Conservation (phyloP, 2,888 invertebrate genomes). For the Steinernema scapterisci region DNA sequence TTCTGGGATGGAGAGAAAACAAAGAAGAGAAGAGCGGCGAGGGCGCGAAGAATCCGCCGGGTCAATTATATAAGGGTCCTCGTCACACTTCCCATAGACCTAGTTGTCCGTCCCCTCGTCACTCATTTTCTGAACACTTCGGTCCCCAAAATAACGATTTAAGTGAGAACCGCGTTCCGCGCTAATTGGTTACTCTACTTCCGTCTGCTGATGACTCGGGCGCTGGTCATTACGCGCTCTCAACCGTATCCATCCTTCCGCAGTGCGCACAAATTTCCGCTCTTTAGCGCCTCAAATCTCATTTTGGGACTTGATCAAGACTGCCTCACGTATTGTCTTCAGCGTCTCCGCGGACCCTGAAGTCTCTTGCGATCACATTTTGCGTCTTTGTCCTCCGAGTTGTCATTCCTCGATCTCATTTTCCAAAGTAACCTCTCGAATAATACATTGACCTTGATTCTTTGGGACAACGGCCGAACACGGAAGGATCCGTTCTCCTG, state of each 20-base stretch:
- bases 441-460: slow-evolving; percentile 1
- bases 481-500: too few species aligned
- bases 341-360: neutral
- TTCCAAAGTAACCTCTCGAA: neutral
- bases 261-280: neutral
- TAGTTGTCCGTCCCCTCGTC: neutral
- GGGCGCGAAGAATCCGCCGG: neutral
- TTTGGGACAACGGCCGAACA: too few species aligned
- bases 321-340: slow-evolving; percentile 24
- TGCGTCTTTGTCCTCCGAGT: neutral
- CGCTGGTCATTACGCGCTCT: neutral
- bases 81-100: neutral
- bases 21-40: neutral
- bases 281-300: neutral
- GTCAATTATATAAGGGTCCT: slow-evolving; percentile 16
- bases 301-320: slow-evolving; percentile 8
- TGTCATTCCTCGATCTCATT: neutral
- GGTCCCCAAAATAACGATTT: slow-evolving; percentile 22
- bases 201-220: neutral
- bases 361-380: neutral
- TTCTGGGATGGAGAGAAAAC: neutral
- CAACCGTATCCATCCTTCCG: neutral
- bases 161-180: neutral
- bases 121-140: too few species aligned
- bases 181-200: slow-evolving; percentile 20